Evolutionary conservation across 2,797 vertebrate species (phyloP).

Genomic region (Intellagama lesueurii): DNA sequence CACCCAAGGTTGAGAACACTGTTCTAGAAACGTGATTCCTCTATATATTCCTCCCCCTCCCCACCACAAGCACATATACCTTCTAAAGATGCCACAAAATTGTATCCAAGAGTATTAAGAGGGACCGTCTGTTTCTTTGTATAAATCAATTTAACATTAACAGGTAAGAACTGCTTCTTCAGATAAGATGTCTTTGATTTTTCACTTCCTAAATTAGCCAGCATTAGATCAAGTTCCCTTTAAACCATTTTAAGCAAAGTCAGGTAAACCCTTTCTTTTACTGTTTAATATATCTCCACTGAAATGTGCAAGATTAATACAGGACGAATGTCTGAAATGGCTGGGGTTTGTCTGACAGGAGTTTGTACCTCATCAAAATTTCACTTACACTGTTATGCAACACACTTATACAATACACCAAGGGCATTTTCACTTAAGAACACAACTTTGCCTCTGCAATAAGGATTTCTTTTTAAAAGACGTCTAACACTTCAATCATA

Average conservation of each 20-base stretch:
- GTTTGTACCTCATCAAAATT: conserved; percentile 1
- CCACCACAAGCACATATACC: not conserved
- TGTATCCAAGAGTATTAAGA: not conserved
- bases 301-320: conserved; percentile 1
- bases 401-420: conserved; percentile 5
- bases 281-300: not conserved
- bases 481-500: not conserved
- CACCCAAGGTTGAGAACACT: no score
- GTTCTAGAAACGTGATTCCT: not conserved
- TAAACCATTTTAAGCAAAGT: not conserved
- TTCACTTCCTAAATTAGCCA: not conserved
- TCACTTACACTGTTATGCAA: conserved; percentile 16
- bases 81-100: not conserved
- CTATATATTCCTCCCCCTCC: not conserved
- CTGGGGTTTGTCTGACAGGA: not conserved
- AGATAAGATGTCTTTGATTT: not conserved
- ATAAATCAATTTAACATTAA: not conserved
- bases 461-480: not conserved
- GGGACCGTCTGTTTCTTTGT: not conserved
- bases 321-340: not conserved
- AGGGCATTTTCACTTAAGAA: conserved; percentile 2
- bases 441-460: not conserved
- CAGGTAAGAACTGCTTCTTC: not conserved
- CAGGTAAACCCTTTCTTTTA: not conserved
- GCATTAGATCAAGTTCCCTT: not conserved